Percentiles rank a stretch among this genome's conserved stretches.
These are phyloP conservation scores for Caprella mutica DNA, from an alignment of 2,888 invertebrate genomes.

Conservation along the genomic window DNA sequence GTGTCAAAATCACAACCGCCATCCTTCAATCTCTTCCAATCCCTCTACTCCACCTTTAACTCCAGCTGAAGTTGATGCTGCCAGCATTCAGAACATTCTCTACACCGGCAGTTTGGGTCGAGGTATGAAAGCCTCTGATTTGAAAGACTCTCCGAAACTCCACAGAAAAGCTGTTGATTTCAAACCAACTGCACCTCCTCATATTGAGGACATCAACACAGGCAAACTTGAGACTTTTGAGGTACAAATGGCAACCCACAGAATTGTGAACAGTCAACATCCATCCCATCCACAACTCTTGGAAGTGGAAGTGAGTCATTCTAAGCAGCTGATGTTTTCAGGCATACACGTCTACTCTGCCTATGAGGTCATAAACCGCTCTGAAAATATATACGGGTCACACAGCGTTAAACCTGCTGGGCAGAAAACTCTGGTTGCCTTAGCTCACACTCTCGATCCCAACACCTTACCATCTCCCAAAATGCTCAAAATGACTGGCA, in stretches of 20 bases:
- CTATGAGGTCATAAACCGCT: background rate
- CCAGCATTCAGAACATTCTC: conserved; percentile 1
- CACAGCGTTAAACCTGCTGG: background rate
- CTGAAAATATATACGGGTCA: conserved; percentile 7
- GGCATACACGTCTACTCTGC: conserved; percentile 25
- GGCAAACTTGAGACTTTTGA: conserved; percentile 21
- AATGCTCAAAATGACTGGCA: conserved; percentile 15
- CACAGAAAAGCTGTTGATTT: background rate
- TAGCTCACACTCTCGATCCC: conserved; percentile 31
- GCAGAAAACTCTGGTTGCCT: conserved; percentile 9
- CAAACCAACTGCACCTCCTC: background rate
- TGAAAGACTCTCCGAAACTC: background rate
- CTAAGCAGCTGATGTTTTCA: conserved; percentile 23
- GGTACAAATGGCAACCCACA: conserved; percentile 28
- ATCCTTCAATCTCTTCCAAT: background rate
- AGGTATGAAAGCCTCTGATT: background rate
- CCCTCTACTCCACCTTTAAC: background rate
- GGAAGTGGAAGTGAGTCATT: conserved; percentile 32
- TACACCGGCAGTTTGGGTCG: background rate
- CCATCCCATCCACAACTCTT: conserved; percentile 29
- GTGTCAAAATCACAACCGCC: background rate
- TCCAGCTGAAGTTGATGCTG: background rate
- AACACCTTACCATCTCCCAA: conserved; percentile 30
- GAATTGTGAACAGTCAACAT: conserved; percentile 26
- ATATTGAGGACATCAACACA: conserved; percentile 17